Evolutionary conservation across 2,888 invertebrate genomes (phyloP), one percentile per base, ranked within the genome.

Genomic region (Volucella zonaria): DNA sequence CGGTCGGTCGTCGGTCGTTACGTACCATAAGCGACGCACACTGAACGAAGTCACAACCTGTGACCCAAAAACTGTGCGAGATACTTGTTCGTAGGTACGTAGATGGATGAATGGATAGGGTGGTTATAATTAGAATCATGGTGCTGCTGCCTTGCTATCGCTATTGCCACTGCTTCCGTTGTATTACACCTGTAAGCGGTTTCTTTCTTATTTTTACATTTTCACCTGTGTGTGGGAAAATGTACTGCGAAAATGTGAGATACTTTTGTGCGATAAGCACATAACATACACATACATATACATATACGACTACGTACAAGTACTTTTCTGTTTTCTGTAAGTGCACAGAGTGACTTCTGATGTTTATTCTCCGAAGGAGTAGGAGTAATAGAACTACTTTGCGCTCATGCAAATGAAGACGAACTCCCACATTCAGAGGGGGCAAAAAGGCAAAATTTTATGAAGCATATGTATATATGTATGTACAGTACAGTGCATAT

Each of bases 51-150:
- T 77, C 81, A 49, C 85, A 85, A 85, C 85, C 85, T 85, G 85
- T 85, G 85, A 85, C 85, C 85, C 58, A 85, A 85, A 85, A 85
- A 77, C 66, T 52, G 45, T 66, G 51, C 73, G 71, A 85, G 77
- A 6, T 31, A 31, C 31, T 31, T 31, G 6, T 31, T 31, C 31
- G 31, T n/a, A n/a, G n/a, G n/a, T 31, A 31, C 31, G 31, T 31
- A 31, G 31, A 85, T 85, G 73, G 77, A 81, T 81, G 81, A 52
- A 73, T 42, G 67, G 85, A 80, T 85, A 77, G 81, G 76, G 81
- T 42, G 67, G 62, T 68, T 68, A 73, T 76, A 81, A 85, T 85
- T 81, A 74, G 81, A 73, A 64, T 62, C 56, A 68, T 64, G 38
- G 51, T 49, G 74, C 59, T 59, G 59, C 38, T 70, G 66, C 51